Conservation (phyloP, 2,113 vertebrate species). For the Aspiorhynchus laticeps region DNA sequence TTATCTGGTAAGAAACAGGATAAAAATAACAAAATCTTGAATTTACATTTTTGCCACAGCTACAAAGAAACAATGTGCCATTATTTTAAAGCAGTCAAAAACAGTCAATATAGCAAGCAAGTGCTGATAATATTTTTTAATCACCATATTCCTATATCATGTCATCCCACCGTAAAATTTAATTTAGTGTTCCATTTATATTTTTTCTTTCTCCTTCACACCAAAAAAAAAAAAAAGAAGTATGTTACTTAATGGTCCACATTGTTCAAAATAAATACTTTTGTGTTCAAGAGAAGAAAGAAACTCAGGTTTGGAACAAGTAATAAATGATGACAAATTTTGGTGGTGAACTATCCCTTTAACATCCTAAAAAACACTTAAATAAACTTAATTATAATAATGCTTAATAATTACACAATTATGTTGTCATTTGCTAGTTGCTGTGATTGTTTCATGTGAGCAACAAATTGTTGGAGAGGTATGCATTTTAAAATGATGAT, state of each 20-base stretch:
- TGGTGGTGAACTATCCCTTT: neutral
- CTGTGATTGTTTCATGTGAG: neutral
- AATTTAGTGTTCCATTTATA: no score
- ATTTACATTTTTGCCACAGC: neutral
- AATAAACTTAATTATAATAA: neutral
- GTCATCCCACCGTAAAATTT: no score
- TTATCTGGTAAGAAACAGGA: slow-evolving; percentile 75
- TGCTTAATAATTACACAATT: no score
- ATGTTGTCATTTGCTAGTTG: no score
- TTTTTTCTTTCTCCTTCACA: no score
- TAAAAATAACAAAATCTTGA: neutral
- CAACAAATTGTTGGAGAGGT: neutral
- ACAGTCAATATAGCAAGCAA: neutral
- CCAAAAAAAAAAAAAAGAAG: no score
- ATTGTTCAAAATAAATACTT: neutral
- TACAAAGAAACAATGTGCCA: neutral
- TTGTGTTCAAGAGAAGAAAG: neutral
- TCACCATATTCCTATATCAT: no score
- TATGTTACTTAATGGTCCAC: no score
- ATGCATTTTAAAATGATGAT: neutral
- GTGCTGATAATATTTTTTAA: no score
- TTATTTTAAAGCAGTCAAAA: neutral
- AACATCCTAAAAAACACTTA: neutral
- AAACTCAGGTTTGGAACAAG: neutral
- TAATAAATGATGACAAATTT: neutral